Evolutionary conservation across 2,797 vertebrate species (phyloP).

Genomic region (Hoplostethus mediterraneus): DNA sequence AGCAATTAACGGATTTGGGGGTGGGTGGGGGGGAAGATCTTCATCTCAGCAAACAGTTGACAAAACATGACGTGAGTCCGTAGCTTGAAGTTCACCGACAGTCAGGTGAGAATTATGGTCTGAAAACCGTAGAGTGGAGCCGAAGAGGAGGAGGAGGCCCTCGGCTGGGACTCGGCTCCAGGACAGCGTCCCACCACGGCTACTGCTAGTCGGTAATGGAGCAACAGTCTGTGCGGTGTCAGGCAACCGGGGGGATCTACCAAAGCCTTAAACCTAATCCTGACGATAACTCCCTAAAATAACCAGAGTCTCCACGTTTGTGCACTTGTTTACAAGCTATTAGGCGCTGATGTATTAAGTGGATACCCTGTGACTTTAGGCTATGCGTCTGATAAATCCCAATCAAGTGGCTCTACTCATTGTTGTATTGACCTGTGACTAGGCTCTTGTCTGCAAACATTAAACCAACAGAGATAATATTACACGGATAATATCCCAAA

Average conservation of each 20-base stretch:
- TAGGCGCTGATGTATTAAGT: too few species aligned
- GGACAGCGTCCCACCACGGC: conserved; percentile 1
- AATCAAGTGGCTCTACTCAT: too few species aligned
- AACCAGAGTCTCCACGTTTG: too few species aligned
- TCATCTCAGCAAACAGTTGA: conserved; percentile 35
- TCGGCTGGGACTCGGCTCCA: conserved; percentile 14
- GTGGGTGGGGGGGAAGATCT: conserved; percentile 71
- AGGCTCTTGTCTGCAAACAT: too few species aligned
- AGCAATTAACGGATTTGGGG: conserved; percentile 86
- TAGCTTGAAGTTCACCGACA: conserved; percentile 51
- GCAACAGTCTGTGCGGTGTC: not conserved
- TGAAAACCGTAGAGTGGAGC: conserved; percentile 83
- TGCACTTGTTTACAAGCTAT: too few species aligned
- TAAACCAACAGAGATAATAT: too few species aligned
- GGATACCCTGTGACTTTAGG: too few species aligned
- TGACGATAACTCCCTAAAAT: too few species aligned
- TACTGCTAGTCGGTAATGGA: not conserved
- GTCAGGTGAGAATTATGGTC: conserved; percentile 61
- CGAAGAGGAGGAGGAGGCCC: conserved; percentile 81
- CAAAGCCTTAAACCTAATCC: too few species aligned
- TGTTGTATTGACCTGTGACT: too few species aligned
- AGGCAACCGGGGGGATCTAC: not conserved
- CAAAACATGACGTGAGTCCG: conserved; percentile 12
- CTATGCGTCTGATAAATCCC: too few species aligned
- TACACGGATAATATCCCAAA: too few species aligned